Percentiles rank a stretch among this genome's conserved stretches.
These are phyloP conservation scores for Morinoia aosen DNA, from an alignment of 2,888 invertebrate species.

Conservation along the genomic window DNA sequence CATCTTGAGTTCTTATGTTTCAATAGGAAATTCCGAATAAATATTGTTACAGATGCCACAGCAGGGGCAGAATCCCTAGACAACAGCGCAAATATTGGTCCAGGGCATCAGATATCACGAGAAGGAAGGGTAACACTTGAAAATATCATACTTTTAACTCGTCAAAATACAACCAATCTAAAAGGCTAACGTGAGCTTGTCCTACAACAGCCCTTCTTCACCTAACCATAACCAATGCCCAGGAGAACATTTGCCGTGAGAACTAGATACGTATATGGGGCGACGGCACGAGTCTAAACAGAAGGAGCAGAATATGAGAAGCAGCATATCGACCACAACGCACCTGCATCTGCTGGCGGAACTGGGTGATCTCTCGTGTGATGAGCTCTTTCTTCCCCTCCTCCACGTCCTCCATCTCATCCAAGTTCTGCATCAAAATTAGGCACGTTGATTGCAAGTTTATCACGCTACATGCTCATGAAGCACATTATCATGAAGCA, in stretches of 20 bases:
- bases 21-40: neutral
- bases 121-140: neutral
- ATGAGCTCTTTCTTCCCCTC: constrained; percentile 97
- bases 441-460: neutral
- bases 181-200: neutral
- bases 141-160: neutral
- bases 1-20: neutral
- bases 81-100: neutral
- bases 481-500: neutral
- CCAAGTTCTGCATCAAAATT: constrained; percentile 71
- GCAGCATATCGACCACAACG: constrained; percentile 69
- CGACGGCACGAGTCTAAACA: neutral
- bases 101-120: neutral
- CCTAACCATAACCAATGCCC: neutral
- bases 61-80: neutral
- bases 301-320: neutral
- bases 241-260: neutral
- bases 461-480: neutral
- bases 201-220: neutral
- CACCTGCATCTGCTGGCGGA: constrained; percentile 97
- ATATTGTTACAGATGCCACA: neutral
- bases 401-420: constrained; percentile 84
- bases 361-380: constrained; percentile 96
- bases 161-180: neutral
- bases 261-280: neutral